Base-by-base conservation (phyloP, 2,888 invertebrate species). In the Autographa gamma region DNA sequence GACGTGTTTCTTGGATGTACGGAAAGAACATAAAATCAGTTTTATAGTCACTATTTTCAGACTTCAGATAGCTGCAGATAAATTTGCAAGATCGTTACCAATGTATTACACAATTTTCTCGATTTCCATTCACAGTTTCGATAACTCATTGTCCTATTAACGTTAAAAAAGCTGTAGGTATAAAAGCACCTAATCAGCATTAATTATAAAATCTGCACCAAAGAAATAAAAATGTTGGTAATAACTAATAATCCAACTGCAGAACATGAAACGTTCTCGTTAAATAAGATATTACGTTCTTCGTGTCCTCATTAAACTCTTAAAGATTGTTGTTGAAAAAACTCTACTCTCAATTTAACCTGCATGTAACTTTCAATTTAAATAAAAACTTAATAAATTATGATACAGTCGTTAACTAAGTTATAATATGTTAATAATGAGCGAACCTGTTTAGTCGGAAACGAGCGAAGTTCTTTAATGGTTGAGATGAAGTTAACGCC, bases 271-370 rank as follows among this genome's bases (percentile, higher is more conserved):
- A 31, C 41, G 16, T 74, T 48, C 52, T 69, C 54, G 54, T 59
- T 59, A 66, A 67, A 68, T 67, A 41, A 66, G 58, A 66, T 19
- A 61, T 73, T 64, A 64, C 62, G 61, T 48, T 67, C 43, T 61
- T 71, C 62, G 54, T 43, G 38, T 72, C 66, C 63, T 68, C 60
- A 34, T 64, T 41, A 68, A 63, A 70, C 63, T 66, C 65, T 54
- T 79, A 43, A 66, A 32, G 54, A 38, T 65, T 63, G 52, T 66
- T 52, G 48, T 48, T 25, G 5, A 19, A 56, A 54, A 56, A 56
- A 25, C 25, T 25, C 25, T 25, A 25, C 18, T 14, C 54, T 56
- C 5, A 25, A 25, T 56, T 25, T 13, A 56, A 25, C 54, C 19
- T 25, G 54, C 54, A 54, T 19, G 11, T 54, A 19, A 54, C 11